A percentile compares a stretch with the other conserved stretches of the same genome.
phyloP scores from a whole-genome alignment of 2,888 invertebrate species.

The Pasiphila rectangulata region DNA sequence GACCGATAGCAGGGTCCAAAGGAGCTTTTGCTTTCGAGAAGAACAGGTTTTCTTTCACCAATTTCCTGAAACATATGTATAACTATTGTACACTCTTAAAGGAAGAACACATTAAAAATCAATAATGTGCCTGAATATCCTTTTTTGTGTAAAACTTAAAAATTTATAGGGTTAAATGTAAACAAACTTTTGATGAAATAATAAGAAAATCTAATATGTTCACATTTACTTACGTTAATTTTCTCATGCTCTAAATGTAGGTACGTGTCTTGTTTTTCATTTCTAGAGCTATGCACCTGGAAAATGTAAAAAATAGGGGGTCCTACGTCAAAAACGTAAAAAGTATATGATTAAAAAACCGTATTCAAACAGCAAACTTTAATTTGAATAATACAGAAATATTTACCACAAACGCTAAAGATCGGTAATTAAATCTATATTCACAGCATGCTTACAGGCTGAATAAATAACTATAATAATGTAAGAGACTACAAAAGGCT shows the following conservation, averaged over 20 bases:
- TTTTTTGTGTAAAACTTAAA: too few species aligned
- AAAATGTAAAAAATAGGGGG: too few species aligned
- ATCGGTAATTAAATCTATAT: conserved; percentile 15
- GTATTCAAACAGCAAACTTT: conserved; percentile 17
- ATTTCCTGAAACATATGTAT: conserved; percentile 36
- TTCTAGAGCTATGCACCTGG: background rate
- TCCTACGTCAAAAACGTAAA: background rate
- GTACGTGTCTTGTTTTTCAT: background rate
- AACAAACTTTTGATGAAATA: background rate
- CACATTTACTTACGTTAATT: background rate
- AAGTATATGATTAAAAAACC: conserved; percentile 5
- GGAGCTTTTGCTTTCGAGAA: conserved; percentile 53
- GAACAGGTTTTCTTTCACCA: conserved; percentile 36
- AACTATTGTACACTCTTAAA: too few species aligned
- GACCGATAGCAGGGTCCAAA: conserved; percentile 56
- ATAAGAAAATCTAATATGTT: background rate
- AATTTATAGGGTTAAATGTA: too few species aligned
- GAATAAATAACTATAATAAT: conserved; percentile 26
- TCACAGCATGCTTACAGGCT: conserved; percentile 12
- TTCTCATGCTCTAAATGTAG: background rate
- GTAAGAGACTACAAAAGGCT: conserved; percentile 17
- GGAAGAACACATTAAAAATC: too few species aligned
- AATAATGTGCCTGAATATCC: too few species aligned
- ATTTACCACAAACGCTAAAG: conserved; percentile 20
- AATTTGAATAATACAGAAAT: conserved; percentile 33